Evolutionary conservation across 2,888 invertebrate species (phyloP).

Genomic region (Sesamia inferens): DNA sequence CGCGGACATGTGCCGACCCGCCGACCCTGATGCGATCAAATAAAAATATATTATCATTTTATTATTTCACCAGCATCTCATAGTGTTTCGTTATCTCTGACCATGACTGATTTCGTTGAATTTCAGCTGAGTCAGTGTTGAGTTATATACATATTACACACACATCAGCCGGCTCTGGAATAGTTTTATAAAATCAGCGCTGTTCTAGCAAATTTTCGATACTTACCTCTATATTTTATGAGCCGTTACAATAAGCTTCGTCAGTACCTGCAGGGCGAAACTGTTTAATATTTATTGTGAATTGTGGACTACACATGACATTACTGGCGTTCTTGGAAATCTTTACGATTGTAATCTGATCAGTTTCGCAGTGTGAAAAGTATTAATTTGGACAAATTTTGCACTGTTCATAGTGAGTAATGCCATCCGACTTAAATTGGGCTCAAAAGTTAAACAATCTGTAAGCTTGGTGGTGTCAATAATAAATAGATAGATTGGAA

Average conservation of each 20-base stretch:
- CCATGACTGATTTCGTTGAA: neutral
- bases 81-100: constrained; percentile 19
- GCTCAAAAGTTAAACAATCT: neutral
- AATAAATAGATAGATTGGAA: neutral
- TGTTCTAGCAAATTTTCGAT: neutral
- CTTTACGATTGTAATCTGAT: neutral
- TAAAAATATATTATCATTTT: constrained; percentile 31
- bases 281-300: constrained; percentile 11
- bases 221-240: neutral
- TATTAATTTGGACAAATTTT: neutral
- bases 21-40: constrained; percentile 22
- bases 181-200: neutral
- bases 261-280: neutral
- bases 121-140: neutral
- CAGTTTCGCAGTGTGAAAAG: constrained; percentile 7
- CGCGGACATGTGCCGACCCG: constrained; percentile 31
- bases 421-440: neutral
- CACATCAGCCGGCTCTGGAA: neutral
- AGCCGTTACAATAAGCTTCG: neutral
- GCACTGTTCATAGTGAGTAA: neutral
- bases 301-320: constrained; percentile 15
- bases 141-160: constrained; percentile 1
- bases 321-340: constrained; percentile 16
- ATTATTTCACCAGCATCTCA: constrained; percentile 16
- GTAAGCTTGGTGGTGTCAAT: neutral